Percentiles rank a stretch among this genome's conserved stretches.
Conservation (phyloP, 2,797 vertebrate species). For the Danio tinwini region DNA sequence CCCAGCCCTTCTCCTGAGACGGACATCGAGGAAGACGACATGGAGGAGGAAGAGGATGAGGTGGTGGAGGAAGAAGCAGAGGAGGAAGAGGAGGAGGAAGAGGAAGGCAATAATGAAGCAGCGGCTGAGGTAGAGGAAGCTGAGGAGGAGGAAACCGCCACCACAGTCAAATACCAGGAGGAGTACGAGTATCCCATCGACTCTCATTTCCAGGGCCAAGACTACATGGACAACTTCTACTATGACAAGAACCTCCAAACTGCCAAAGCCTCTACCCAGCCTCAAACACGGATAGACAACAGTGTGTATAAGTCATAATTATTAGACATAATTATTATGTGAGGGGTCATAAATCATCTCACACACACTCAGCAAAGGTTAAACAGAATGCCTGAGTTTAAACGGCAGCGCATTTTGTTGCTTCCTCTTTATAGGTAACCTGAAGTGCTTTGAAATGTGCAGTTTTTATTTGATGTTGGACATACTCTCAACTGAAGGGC, state of each 20-base stretch:
- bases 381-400: constrained; percentile 1
- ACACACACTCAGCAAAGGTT: constrained; percentile 1
- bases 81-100: constrained; percentile 69
- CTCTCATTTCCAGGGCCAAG: constrained; percentile 76
- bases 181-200: constrained; percentile 81
- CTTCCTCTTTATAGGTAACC: background rate
- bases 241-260: constrained; percentile 69
- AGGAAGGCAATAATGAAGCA: constrained; percentile 65
- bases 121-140: constrained; percentile 71
- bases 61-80: constrained; percentile 68
- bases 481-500: too few relatives aligned
- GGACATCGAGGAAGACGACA: constrained; percentile 63
- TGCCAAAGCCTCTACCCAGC: constrained; percentile 67
- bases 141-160: constrained; percentile 69
- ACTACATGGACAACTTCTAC: constrained; percentile 79
- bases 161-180: constrained; percentile 72
- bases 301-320: constrained; percentile 65
- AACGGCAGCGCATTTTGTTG: constrained; percentile 33
- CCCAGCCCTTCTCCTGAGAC: constrained; percentile 74
- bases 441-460: too few relatives aligned
- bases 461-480: too few relatives aligned
- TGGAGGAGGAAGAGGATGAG: constrained; percentile 63
- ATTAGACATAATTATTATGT: background rate
- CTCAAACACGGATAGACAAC: constrained; percentile 70
- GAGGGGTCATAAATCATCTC: constrained; percentile 3